phyloP scores from a whole-genome alignment of 2,797 vertebrate genomes.

The Calcarius lapponicus region DNA sequence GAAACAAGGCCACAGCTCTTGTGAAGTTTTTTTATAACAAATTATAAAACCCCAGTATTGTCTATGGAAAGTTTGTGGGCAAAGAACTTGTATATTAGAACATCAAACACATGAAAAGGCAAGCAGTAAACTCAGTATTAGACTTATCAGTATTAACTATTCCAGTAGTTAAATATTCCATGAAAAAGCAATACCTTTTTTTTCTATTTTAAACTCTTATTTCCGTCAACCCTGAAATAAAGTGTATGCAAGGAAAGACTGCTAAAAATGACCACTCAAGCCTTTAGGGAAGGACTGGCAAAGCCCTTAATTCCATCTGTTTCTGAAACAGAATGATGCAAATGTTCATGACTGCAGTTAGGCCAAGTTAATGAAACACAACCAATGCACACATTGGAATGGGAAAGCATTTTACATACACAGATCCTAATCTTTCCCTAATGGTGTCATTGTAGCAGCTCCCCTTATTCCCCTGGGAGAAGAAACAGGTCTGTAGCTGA shows the following conservation, averaged over 20 bases:
- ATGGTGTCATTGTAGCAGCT: not conserved
- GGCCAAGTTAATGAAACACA: not conserved
- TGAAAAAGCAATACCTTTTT: not conserved
- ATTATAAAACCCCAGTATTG: not conserved
- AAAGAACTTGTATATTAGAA: not conserved
- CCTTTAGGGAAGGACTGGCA: not conserved
- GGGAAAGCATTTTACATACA: not conserved
- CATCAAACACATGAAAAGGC: not conserved
- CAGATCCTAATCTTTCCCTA: not conserved
- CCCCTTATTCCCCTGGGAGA: not conserved
- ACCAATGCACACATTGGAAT: not conserved
- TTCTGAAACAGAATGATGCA: not conserved
- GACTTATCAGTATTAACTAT: not conserved
- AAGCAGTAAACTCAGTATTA: not conserved
- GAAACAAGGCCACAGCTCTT: not conserved
- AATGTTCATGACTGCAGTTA: not conserved
- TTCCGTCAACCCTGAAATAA: not conserved
- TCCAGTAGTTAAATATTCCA: not conserved
- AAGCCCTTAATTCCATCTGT: not conserved
- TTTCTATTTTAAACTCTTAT: not conserved
- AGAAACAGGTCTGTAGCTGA: not conserved
- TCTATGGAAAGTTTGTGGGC: not conserved
- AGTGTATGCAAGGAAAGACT: not conserved
- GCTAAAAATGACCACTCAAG: not conserved
- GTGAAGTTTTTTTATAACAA: not conserved